Evolutionary conservation across 1,140 invertebrate species (phyloP).

Genomic region (Lepidotrigona ventralis): DNA sequence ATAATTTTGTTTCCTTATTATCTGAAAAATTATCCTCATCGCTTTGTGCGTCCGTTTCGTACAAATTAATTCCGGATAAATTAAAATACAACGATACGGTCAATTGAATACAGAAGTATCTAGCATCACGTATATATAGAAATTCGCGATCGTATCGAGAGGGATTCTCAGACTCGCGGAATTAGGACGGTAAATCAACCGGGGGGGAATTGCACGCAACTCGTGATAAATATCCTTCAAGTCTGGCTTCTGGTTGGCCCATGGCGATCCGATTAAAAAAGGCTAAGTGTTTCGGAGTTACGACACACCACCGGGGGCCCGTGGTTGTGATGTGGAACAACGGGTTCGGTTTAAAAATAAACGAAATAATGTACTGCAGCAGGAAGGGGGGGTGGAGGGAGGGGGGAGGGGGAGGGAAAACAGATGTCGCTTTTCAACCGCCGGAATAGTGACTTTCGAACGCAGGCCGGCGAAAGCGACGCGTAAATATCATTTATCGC

Average conservation of each 20-base stretch:
- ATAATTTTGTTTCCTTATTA: no score
- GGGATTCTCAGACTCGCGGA: not conserved
- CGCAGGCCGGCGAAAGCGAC: slow-evolving; percentile 29
- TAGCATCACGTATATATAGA: not conserved
- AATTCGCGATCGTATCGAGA: not conserved
- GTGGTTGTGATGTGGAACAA: slow-evolving; percentile 41
- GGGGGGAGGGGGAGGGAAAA: not conserved
- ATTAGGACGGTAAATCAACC: not conserved
- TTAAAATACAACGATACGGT: no score
- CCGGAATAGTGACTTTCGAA: slow-evolving; percentile 48
- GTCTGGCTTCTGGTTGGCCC: not conserved
- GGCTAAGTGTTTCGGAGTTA: slow-evolving; percentile 34
- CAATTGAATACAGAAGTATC: not conserved
- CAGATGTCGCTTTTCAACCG: slow-evolving; percentile 45
- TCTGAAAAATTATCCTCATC: no score
- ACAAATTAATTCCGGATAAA: no score
- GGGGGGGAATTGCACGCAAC: not conserved
- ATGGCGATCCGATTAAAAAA: slow-evolving; percentile 31
- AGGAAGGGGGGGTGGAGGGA: not conserved
- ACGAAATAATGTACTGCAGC: slow-evolving; percentile 48
- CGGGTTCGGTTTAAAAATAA: slow-evolving; percentile 51
- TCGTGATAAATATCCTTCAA: not conserved
- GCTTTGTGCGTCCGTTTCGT: no score
- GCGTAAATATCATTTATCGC: slow-evolving; percentile 52
- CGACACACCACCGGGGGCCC: slow-evolving; percentile 10